These are phyloP conservation scores for Heptranchias perlo DNA, from an alignment of 2,113 vertebrate species.

Conservation along the genomic window DNA sequence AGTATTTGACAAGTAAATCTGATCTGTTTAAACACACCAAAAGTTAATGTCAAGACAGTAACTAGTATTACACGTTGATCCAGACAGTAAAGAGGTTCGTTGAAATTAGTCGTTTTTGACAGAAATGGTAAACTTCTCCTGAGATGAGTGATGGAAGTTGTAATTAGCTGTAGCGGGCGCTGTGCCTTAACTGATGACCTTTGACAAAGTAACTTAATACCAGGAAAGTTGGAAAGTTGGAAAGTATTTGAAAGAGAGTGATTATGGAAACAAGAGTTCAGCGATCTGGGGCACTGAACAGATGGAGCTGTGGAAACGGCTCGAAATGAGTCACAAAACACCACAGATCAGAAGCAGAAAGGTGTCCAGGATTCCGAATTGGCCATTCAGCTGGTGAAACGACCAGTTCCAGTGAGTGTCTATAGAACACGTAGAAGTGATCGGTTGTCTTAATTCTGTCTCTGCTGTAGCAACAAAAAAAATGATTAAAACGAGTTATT, in stretches of 20 bases:
- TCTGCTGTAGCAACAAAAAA: neutral
- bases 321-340: neutral
- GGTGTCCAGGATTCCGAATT: neutral
- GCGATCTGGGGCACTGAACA: neutral
- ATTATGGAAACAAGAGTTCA: neutral
- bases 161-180: neutral
- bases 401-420: neutral
- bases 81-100: neutral
- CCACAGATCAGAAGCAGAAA: neutral
- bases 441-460: neutral
- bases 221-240: neutral
- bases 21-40: neutral
- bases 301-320: neutral
- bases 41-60: neutral
- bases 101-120: neutral
- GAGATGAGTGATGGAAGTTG: neutral
- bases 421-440: neutral
- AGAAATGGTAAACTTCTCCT: neutral
- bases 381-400: neutral
- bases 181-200: neutral
- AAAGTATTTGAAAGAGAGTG: neutral
- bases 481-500: neutral
- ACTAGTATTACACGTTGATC: neutral
- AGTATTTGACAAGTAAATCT: neutral
- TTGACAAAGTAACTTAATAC: neutral